Conservation (phyloP, 1,140 invertebrate species). For the Drosophila lini region DNA sequence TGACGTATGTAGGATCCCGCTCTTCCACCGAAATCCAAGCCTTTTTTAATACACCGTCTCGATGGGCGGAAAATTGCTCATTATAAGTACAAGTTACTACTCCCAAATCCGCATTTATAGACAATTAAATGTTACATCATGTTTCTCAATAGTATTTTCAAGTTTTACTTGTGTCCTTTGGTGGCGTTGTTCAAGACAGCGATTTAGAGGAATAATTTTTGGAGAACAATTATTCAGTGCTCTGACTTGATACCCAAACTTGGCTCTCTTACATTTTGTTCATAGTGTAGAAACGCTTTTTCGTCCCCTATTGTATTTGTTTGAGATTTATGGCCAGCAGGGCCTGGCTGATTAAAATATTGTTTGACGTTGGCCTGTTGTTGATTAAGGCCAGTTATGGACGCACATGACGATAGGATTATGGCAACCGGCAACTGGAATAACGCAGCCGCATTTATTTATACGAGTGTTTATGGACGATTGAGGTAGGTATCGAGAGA, state of each 20-base stretch:
- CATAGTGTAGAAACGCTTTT: background rate
- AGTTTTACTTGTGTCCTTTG: background rate
- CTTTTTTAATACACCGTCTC: background rate
- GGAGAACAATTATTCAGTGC: background rate
- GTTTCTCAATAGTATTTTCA: background rate
- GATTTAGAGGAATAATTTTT: background rate
- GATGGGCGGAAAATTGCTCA: conserved; percentile 18
- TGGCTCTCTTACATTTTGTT: background rate
- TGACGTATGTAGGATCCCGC: conserved; percentile 38
- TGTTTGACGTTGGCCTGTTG: conserved; percentile 63
- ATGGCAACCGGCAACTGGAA: conserved; percentile 32
- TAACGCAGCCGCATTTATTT: conserved; percentile 32
- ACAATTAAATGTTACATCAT: background rate
- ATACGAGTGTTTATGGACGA: conserved; percentile 32
- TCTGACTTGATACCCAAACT: background rate
- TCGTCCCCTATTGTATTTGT: conserved; percentile 14
- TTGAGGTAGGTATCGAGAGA: conserved; percentile 47
- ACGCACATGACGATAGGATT: conserved; percentile 30
- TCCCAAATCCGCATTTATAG: conserved; percentile 14
- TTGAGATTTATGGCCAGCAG: conserved; percentile 50
- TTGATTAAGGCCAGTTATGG: conserved; percentile 50
- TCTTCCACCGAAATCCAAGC: background rate
- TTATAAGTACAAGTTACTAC: conserved; percentile 54
- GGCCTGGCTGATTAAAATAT: conserved; percentile 53
- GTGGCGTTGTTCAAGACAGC: background rate